Percentiles rank a stretch among this genome's conserved stretches.
Conservation (phyloP, 2,113 vertebrate genomes). For the Symphodus melops region DNA sequence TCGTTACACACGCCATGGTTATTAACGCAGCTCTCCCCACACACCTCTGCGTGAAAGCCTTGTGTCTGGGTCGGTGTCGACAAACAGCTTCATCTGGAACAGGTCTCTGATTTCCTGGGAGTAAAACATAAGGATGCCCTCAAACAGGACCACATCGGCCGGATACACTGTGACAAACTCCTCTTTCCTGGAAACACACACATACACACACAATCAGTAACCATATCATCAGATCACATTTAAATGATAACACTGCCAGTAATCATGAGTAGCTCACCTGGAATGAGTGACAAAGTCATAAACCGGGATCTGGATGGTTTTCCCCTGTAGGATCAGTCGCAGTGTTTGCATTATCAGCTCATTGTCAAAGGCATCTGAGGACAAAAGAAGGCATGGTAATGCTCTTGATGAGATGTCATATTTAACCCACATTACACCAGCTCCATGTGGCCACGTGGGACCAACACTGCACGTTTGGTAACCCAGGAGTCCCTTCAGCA, state of each 20-base stretch:
- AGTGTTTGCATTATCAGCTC: slow-evolving; percentile 94
- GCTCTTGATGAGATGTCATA: not conserved
- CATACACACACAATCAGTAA: slow-evolving; percentile 39
- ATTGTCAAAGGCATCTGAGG: slow-evolving; percentile 96
- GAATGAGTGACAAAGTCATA: slow-evolving; percentile 98
- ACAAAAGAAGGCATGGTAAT: slow-evolving; percentile 14
- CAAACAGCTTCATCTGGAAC: slow-evolving; percentile 99
- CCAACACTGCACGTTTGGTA: slow-evolving; percentile 33
- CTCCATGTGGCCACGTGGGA: slow-evolving; percentile 14
- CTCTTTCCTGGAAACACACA: slow-evolving; percentile 87
- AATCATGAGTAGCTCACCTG: slow-evolving; percentile 83
- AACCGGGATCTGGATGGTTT: slow-evolving; percentile 95
- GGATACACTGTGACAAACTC: slow-evolving; percentile 95
- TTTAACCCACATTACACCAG: not conserved
- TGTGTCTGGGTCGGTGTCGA: slow-evolving; percentile 96
- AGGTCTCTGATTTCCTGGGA: slow-evolving; percentile 95
- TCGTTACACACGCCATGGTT: not conserved
- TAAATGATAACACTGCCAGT: not conserved
- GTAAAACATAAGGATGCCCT: slow-evolving; percentile 98
- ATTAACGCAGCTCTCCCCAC: not conserved
- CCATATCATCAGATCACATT: not conserved
- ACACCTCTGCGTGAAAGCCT: slow-evolving; percentile 95
- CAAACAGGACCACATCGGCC: slow-evolving; percentile 95
- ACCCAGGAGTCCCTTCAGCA: slow-evolving; percentile 36
- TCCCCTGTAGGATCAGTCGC: slow-evolving; percentile 89